Base-by-base conservation (phyloP, 35 echinoderm and acorn worm species). In the Patiria miniata region DNA sequence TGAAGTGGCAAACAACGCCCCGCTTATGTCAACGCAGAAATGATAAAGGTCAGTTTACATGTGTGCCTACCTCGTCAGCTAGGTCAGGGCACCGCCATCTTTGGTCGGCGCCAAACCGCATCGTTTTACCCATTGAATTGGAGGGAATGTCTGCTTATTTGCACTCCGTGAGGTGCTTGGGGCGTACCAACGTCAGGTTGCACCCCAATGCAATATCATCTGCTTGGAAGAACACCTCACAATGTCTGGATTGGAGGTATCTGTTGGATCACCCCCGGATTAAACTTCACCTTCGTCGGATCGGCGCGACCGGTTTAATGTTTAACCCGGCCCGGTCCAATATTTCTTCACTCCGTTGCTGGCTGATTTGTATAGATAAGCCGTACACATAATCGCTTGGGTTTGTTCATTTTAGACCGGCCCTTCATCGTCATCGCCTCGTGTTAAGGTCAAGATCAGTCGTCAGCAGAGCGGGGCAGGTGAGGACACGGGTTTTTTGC, bases 1-100 rank as follows among this genome's bases (percentile, higher is more conserved):
- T 73, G 22, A 30, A 73, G 65, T 14, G 34, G 65, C 65, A 73
- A 73, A 73, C 65, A 73, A 73, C 65, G 65, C 65, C 65, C 65
- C 65, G 65, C 23, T 73, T 73, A 73, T 73, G 65, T 73, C 65
- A 73, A 73, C 65, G 65, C 0, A 73, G 65, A 36, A 34, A 73
- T 23, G 65, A 73, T 73, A 73, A 73, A 73, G 65, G 65, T 73
- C 65, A 73, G 34, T 15, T 32, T 73, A 26, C 14, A 30, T 34
- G 65, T 73, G 34, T 5, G 29, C 26, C 34, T 30, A 73, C 8
- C 65, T 73, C 65, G 12, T 26, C 34, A 34, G 65, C 29, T 73
- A 30, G 65, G 65, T 73, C 65, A 73, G 34, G 65, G 65, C 15
- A 73, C 21, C 65, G 65, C 65, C 65, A 73, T 73, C 65, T 73